Percentiles rank a stretch among this genome's conserved stretches.
phyloP scores from a whole-genome alignment of 2,888 invertebrate species.

The Cyrtodaria siliqua region DNA sequence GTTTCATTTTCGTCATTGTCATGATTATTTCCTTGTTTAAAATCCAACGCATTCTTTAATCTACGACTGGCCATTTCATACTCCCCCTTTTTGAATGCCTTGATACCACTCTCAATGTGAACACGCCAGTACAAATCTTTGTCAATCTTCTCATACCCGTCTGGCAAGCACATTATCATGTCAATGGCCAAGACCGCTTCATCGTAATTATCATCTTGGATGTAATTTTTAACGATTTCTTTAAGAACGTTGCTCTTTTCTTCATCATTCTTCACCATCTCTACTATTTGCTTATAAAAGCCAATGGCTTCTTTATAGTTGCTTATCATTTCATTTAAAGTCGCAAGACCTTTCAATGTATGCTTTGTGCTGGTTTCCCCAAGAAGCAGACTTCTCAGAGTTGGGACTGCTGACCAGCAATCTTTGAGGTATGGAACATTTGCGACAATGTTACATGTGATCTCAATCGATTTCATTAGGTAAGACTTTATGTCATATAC shows the following conservation, averaged over 20 bases:
- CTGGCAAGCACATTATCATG: slow-evolving; percentile 31
- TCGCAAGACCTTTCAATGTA: slow-evolving; percentile 17
- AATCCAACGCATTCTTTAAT: slow-evolving; percentile 24
- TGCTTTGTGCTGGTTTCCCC: slow-evolving; percentile 16
- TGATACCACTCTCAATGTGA: slow-evolving; percentile 35
- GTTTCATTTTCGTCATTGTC: neutral
- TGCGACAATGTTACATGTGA: slow-evolving; percentile 24
- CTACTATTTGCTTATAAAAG: slow-evolving; percentile 10
- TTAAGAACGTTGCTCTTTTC: slow-evolving; percentile 9
- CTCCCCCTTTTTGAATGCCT: slow-evolving; percentile 17
- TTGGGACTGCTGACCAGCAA: slow-evolving; percentile 35
- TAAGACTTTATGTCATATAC: slow-evolving; percentile 25
- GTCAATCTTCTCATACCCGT: slow-evolving; percentile 11
- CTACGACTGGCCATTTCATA: slow-evolving; percentile 24
- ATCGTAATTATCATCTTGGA: slow-evolving; percentile 15
- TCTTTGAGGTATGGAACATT: slow-evolving; percentile 23
- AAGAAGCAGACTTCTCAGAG: slow-evolving; percentile 14
- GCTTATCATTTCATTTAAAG: slow-evolving; percentile 24
- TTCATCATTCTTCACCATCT: slow-evolving; percentile 4
- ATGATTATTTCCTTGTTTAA: neutral
- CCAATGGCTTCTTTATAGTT: slow-evolving; percentile 24
- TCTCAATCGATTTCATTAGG: slow-evolving; percentile 31
- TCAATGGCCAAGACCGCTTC: slow-evolving; percentile 37
- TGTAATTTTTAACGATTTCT: slow-evolving; percentile 16
- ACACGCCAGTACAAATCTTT: slow-evolving; percentile 16